phyloP scores from a whole-genome alignment of 2,888 invertebrate species.

The Pycnomerus fuliginosus region DNA sequence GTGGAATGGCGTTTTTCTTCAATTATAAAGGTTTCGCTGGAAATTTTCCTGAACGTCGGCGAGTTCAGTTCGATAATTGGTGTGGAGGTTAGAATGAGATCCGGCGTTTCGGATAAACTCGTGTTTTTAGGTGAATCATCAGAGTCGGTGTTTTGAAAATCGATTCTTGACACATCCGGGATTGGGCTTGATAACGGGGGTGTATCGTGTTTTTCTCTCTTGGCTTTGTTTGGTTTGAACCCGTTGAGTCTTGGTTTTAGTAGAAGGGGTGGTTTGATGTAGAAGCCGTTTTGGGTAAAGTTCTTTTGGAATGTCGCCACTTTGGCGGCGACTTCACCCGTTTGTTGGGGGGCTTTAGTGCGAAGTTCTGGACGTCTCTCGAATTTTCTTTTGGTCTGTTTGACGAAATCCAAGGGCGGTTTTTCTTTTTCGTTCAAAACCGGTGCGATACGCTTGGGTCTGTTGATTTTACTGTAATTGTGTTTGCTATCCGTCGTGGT shows the following conservation, averaged over 20 bases:
- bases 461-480: conserved; percentile 51
- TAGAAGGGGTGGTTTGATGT: conserved; percentile 50
- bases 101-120: conserved; percentile 52
- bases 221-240: conserved; percentile 18
- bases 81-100: conserved; percentile 53
- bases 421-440: conserved; percentile 73
- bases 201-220: conserved; percentile 10
- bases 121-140: conserved; percentile 19
- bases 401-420: conserved; percentile 87
- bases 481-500: conserved; percentile 25
- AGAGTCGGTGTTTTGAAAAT: conserved; percentile 25
- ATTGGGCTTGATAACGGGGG: conserved; percentile 44
- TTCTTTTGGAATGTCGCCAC: conserved; percentile 65
- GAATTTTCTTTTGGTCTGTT: conserved; percentile 81
- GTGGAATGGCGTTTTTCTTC: conserved; percentile 25
- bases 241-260: conserved; percentile 53
- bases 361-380: conserved; percentile 65
- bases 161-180: conserved; percentile 48
- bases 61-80: conserved; percentile 31
- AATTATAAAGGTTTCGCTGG: conserved; percentile 34
- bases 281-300: conserved; percentile 57
- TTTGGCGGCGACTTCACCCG: conserved; percentile 65
- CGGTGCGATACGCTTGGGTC: conserved; percentile 63
- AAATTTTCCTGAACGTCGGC: conserved; percentile 30
- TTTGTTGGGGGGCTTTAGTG: conserved; percentile 56